phyloP scores from a whole-genome alignment of 2,888 invertebrate genomes.

The Spatulosminthurus flaviceps region DNA sequence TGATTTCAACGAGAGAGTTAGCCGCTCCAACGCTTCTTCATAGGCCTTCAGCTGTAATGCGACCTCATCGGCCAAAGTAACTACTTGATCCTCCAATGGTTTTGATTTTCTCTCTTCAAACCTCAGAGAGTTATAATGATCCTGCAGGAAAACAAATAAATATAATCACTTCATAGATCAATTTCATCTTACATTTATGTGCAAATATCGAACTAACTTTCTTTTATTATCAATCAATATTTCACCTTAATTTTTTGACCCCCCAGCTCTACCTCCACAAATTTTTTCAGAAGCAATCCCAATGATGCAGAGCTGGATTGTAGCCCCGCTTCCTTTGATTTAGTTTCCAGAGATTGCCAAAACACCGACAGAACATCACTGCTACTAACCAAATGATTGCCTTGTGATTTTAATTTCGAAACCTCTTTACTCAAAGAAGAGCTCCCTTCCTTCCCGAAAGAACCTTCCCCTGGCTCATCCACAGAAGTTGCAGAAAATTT shows the following conservation, averaged over 20 bases:
- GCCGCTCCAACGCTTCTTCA: slow-evolving; percentile 47
- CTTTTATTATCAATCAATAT: not conserved
- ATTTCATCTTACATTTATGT: too few species aligned
- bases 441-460: too few species aligned
- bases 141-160: slow-evolving; percentile 29
- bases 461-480: too few species aligned
- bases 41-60: slow-evolving; percentile 47
- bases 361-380: not conserved
- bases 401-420: not conserved
- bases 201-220: not conserved
- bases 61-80: slow-evolving; percentile 42
- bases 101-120: slow-evolving; percentile 43
- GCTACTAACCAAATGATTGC: not conserved
- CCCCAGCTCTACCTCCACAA: slow-evolving; percentile 48
- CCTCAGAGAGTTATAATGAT: slow-evolving; percentile 43
- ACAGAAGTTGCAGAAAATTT: not conserved
- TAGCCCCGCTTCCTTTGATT: slow-evolving; percentile 22
- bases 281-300: slow-evolving; percentile 38
- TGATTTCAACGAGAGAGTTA: slow-evolving; percentile 47
- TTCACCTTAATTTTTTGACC: slow-evolving; percentile 46
- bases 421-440: not conserved
- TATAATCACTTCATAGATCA: too few species aligned
- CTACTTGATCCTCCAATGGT: slow-evolving; percentile 44
- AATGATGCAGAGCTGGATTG: slow-evolving; percentile 27
- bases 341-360: not conserved